Evolutionary conservation across 2,113 vertebrate species (phyloP), one percentile per base, ranked within the genome.

Genomic region (Clarias magur): DNA sequence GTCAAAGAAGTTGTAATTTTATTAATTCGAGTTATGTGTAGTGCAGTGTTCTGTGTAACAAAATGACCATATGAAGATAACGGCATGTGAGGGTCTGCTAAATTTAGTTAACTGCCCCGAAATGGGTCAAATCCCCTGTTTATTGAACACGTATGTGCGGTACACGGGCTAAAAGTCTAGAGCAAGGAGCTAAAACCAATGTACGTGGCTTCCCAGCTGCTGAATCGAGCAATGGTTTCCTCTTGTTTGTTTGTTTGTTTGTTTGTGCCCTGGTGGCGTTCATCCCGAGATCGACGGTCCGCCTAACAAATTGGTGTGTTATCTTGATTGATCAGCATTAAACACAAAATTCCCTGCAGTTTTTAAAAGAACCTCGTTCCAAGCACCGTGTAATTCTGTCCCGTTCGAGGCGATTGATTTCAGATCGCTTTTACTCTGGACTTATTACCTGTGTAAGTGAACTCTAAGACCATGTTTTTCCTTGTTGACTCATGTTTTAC

Each of bases 321-420:
- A 34, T 65, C 85, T 57, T 79, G 72, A 91, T 90, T 54, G 88
- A 92, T 88, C 82, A 38, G 42, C 76, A 19, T 62, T 86, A 83
- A 80, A 86, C 68, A 16, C 57, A 27, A 80, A 89, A 85, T 82
- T 82, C 86, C 88, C 48, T 80, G 78, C 63, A 80, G 85, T 83
- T 87, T 86, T 90, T 85, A 85, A 87, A 48, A 85, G 48, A 87
- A 82, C 87, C 75, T 83, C 73, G 63, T 85, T 67, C 75, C 48
- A 30, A 82, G 62, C 80, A 65, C 38, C 59, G 57, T 84, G 82
- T 87, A 88, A 89, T 91, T 87, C 78, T 85, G 17, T n/a, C 53
- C 56, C 34, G n/a, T 82, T 70, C 84, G 42, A 80, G 60, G 53
- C 87, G 21, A 91, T 91, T 83, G 88, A 91, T 91, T 90, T 88